These are phyloP conservation scores for Matsumyia berberina DNA, from an alignment of 2,888 invertebrate genomes.

Conservation along the genomic window DNA sequence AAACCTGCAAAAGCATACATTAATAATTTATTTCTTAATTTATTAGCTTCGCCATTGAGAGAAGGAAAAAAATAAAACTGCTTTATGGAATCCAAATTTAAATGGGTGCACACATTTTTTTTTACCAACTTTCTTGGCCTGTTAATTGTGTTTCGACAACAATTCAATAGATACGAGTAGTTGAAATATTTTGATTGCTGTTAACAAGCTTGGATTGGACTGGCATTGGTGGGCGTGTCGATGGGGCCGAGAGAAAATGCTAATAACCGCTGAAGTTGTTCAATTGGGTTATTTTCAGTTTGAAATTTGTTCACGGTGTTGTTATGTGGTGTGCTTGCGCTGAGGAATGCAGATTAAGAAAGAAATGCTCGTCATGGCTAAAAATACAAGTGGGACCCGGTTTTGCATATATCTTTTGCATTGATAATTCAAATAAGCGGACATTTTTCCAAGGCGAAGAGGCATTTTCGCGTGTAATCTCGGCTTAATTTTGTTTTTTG, in stretches of 20 bases:
- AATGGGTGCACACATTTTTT: conserved; percentile 19
- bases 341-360: conserved; percentile 35
- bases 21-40: conserved; percentile 5
- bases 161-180: not conserved
- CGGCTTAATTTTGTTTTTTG: not conserved
- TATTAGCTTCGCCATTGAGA: conserved; percentile 11
- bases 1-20: conserved; percentile 25
- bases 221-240: conserved; percentile 9
- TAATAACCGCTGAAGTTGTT: conserved; percentile 33
- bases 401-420: conserved; percentile 52
- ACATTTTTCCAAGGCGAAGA: conserved; percentile 7
- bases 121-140: conserved; percentile 36
- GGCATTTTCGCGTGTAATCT: not conserved
- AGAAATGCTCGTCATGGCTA: conserved; percentile 53
- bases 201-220: conserved; percentile 12
- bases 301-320: conserved; percentile 41
- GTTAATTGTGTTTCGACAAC: conserved; percentile 9
- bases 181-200: conserved; percentile 21
- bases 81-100: not conserved
- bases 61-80: not conserved
- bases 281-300: conserved; percentile 27
- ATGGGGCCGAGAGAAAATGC: conserved; percentile 26
- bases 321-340: conserved; percentile 7
- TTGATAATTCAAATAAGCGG: conserved; percentile 27
- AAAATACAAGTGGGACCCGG: conserved; percentile 36